Conservation (phyloP, 2,797 vertebrate genomes). For the Florisuga fusca region DNA sequence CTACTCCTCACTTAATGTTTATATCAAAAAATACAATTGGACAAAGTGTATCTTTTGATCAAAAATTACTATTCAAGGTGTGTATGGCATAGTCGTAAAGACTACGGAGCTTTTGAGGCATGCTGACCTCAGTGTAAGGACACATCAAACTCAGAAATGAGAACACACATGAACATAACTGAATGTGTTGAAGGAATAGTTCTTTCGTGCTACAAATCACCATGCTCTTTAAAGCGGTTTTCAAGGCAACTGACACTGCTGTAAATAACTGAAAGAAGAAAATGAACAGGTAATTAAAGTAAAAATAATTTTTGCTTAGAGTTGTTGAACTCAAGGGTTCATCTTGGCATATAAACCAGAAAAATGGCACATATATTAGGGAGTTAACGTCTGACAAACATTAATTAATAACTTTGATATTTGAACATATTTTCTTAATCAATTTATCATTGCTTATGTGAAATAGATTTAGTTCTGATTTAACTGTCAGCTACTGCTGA, state of each 20-base stretch:
- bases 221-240: conserved; percentile 9
- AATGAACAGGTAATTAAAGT: background rate
- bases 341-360: background rate
- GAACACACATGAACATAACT: background rate
- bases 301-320: background rate
- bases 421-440: background rate
- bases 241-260: background rate
- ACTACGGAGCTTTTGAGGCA: background rate
- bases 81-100: background rate
- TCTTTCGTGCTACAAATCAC: background rate
- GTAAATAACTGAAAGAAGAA: background rate
- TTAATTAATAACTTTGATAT: background rate
- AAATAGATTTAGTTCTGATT: background rate
- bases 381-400: background rate
- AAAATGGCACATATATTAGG: background rate
- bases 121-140: background rate
- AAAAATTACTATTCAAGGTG: background rate
- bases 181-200: background rate
- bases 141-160: conserved; percentile 16
- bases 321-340: background rate
- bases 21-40: accelerated
- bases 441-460: background rate
- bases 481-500: background rate
- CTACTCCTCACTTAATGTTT: background rate
- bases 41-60: background rate